Conservation (phyloP, 2,797 vertebrate genomes). For the Smutsia temminckii region DNA sequence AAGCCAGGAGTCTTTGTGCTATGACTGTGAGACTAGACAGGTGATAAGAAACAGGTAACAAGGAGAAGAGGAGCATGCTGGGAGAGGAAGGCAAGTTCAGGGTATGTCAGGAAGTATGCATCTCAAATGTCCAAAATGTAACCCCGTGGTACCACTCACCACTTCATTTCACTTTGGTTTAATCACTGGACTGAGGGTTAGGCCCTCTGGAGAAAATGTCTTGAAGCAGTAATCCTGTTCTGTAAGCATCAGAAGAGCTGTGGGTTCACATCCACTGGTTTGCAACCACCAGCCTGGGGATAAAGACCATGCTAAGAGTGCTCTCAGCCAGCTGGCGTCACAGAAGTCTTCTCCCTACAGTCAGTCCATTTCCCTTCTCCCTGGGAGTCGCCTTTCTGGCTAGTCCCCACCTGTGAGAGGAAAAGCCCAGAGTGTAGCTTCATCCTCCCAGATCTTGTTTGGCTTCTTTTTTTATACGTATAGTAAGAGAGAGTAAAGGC, state of each 20-base stretch:
- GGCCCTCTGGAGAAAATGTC: not conserved
- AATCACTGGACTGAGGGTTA: not conserved
- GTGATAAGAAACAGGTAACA: not conserved
- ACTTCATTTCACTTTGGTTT: not conserved
- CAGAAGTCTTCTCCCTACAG: not conserved
- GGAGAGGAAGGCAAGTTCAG: not conserved
- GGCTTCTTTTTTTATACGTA: not conserved
- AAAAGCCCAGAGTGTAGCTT: not conserved
- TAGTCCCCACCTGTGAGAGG: not conserved
- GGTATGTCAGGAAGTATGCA: not conserved
- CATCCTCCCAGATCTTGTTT: not conserved
- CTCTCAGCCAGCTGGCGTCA: not conserved
- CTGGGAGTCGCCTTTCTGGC: not conserved
- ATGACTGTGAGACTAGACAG: not conserved
- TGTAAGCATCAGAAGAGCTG: not conserved
- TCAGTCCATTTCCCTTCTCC: not conserved
- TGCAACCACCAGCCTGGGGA: not conserved
- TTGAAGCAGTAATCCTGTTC: not conserved
- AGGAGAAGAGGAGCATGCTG: not conserved
- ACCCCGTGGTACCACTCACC: not conserved
- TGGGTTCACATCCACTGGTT: not conserved
- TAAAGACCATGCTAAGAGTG: not conserved
- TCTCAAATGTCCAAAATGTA: not conserved
- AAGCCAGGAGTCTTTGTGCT: not conserved
- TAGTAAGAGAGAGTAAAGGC: not conserved